A percentile compares a stretch with the other conserved stretches of the same genome.
Evolutionary conservation across 2,797 vertebrate genomes (phyloP).

Genomic region (Phataginus tricuspis): DNA sequence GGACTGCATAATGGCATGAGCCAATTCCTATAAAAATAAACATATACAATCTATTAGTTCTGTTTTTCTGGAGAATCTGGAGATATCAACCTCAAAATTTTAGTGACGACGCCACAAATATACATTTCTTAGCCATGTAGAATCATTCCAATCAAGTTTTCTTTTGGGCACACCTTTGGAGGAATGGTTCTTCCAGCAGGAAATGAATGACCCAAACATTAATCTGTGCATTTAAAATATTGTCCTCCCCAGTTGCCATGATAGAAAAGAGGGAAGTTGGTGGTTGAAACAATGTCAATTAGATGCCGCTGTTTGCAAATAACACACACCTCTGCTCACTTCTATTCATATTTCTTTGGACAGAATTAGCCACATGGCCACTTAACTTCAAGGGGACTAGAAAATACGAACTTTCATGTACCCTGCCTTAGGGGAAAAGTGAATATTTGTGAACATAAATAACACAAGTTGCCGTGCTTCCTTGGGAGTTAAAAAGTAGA

Average conservation of each 20-base stretch:
- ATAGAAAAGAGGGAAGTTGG: not conserved
- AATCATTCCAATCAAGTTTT: not conserved
- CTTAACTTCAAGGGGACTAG: not conserved
- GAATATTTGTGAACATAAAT: not conserved
- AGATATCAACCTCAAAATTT: not conserved
- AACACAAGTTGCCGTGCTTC: not conserved
- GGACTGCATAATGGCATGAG: not conserved
- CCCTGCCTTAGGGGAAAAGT: not conserved
- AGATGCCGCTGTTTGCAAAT: not conserved
- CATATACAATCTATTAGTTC: not conserved
- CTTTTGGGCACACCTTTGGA: not conserved
- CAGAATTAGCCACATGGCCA: not conserved
- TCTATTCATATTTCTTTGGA: not conserved
- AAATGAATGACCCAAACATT: not conserved
- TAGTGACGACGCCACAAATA: not conserved
- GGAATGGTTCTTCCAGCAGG: not conserved
- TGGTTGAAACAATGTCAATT: not conserved
- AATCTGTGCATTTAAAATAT: not conserved
- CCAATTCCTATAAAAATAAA: not conserved
- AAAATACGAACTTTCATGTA: not conserved
- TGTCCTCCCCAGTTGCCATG: accelerated
- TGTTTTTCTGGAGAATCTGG: not conserved
- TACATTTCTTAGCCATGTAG: not conserved
- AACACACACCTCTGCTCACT: not conserved
- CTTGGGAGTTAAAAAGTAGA: not conserved